These are phyloP conservation scores for Drosophila nr. medialis DNA, from an alignment of 2,888 invertebrate species.

Conservation along the genomic window DNA sequence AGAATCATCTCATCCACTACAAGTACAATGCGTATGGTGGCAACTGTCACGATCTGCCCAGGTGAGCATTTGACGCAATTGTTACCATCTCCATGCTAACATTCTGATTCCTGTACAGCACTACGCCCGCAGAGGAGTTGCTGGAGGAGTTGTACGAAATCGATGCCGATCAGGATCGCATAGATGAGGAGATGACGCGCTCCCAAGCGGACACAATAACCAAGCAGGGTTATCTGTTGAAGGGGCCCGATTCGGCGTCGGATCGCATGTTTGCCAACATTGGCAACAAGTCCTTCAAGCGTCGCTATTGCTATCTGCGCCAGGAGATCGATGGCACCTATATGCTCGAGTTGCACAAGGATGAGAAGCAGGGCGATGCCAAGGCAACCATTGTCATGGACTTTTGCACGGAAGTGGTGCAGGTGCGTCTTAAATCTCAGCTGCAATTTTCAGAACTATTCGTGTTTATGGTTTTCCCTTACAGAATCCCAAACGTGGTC, in stretches of 20 bases:
- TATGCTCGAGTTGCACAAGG: slow-evolving; percentile 96
- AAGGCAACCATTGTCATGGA: slow-evolving; percentile 97
- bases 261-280: slow-evolving; percentile 96
- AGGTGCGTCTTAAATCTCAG: slow-evolving; percentile 85
- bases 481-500: slow-evolving; percentile 93
- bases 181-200: slow-evolving; percentile 88
- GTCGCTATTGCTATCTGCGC: slow-evolving; percentile 94
- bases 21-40: slow-evolving; percentile 96
- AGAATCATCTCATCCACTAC: slow-evolving; percentile 95
- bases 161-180: slow-evolving; percentile 93
- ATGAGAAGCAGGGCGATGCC: slow-evolving; percentile 95
- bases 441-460: not conserved
- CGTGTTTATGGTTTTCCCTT: not conserved
- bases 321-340: slow-evolving; percentile 96
- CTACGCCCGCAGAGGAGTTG: slow-evolving; percentile 86
- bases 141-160: slow-evolving; percentile 95
- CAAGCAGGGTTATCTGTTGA: slow-evolving; percentile 95
- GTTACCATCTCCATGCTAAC: not conserved
- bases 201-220: slow-evolving; percentile 91
- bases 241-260: slow-evolving; percentile 95
- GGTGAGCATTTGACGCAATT: slow-evolving; percentile 85
- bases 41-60: slow-evolving; percentile 93
- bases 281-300: slow-evolving; percentile 96
- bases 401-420: slow-evolving; percentile 95
- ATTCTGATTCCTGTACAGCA: slow-evolving; percentile 67